Conservation (phyloP, 1,140 invertebrate species). For the Aricia agestis region DNA sequence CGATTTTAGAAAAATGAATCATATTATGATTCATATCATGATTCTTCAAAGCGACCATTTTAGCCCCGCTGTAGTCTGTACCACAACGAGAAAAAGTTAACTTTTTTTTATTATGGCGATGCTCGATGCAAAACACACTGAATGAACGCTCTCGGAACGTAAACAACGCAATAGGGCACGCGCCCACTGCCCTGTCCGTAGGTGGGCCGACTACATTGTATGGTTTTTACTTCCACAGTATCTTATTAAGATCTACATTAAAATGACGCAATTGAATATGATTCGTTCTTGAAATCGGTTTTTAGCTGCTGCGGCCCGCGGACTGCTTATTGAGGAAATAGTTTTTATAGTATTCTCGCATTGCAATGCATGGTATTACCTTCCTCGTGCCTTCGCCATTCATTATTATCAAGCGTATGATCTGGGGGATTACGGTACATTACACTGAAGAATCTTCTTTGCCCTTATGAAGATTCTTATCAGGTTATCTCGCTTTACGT, state of each 20-base stretch:
- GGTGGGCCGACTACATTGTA: not conserved
- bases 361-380: not conserved
- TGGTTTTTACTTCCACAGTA: not conserved
- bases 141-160: constrained; percentile 51
- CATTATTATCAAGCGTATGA: not conserved
- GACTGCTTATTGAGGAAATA: too few relatives aligned
- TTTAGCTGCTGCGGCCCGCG: too few relatives aligned
- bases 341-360: too few relatives aligned
- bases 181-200: constrained; percentile 26
- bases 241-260: not conserved
- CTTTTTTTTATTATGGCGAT: not conserved
- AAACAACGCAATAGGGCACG: constrained; percentile 45
- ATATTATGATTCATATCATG: too few relatives aligned
- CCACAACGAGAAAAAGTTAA: too few relatives aligned
- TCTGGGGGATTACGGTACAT: not conserved
- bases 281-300: too few relatives aligned
- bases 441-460: too few relatives aligned
- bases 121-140: constrained; percentile 35
- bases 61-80: too few relatives aligned
- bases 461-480: too few relatives aligned
- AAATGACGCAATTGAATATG: not conserved
- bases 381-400: not conserved
- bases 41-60: too few relatives aligned
- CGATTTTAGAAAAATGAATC: too few relatives aligned
- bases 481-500: too few relatives aligned